Conservation (phyloP, 2,797 vertebrate genomes). For the Anas georgica region DNA sequence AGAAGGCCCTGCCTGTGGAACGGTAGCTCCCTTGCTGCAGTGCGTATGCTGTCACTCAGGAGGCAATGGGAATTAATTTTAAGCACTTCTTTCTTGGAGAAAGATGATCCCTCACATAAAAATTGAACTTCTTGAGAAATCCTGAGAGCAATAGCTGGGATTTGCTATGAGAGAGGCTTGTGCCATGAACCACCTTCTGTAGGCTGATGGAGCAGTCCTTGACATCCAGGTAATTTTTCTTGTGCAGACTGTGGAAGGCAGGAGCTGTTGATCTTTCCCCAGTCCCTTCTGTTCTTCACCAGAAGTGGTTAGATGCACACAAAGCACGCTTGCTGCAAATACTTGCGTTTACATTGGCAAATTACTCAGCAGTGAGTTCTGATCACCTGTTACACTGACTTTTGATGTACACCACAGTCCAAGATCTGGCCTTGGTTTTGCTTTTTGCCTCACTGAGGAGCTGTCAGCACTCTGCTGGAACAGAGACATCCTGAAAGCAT, state of each 20-base stretch:
- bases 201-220: background rate
- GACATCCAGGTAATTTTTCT: background rate
- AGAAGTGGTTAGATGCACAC: background rate
- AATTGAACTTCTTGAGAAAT: background rate
- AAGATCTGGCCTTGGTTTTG: background rate
- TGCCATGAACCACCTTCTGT: background rate
- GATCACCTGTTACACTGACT: background rate
- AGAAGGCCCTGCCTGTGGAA: rapidly evolving
- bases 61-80: background rate
- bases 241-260: background rate
- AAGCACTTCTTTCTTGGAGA: background rate
- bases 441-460: background rate
- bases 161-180: background rate
- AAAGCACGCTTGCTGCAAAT: background rate
- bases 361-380: background rate
- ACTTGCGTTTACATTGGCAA: background rate
- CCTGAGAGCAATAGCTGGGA: background rate
- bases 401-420: background rate
- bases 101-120: background rate
- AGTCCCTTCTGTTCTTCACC: background rate
- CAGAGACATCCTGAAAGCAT: background rate
- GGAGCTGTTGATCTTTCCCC: background rate
- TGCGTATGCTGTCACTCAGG: rapidly evolving
- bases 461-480: background rate
- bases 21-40: rapidly evolving